Evolutionary conservation across 2,797 vertebrate species (phyloP).

Genomic region (Carduelis carduelis): DNA sequence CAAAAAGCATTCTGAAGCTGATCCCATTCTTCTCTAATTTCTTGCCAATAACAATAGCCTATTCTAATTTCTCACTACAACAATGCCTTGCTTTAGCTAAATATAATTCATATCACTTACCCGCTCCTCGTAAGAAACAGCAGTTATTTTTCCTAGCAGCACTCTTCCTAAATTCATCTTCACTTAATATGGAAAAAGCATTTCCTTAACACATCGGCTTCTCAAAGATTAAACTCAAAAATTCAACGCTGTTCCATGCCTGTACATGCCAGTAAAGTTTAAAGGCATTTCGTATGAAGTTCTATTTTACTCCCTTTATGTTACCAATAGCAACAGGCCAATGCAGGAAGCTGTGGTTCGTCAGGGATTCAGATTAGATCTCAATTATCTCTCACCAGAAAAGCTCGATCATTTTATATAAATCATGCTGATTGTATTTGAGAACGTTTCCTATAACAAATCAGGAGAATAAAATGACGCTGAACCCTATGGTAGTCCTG

Average conservation of each 20-base stretch:
- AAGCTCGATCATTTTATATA: conserved; percentile 62
- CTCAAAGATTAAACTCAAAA: conserved; percentile 35
- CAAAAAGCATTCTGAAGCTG: conserved; percentile 11
- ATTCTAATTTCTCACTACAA: conserved; percentile 48
- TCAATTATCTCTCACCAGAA: conserved; percentile 65
- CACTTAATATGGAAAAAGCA: conserved; percentile 57
- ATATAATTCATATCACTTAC: conserved; percentile 70
- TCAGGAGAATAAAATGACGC: conserved; percentile 22
- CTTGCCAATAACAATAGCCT: conserved; percentile 42
- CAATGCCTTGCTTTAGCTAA: conserved; percentile 23
- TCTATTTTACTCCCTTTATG: conserved; percentile 73
- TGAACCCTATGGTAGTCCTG: conserved; percentile 13
- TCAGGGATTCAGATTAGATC: conserved; percentile 71
- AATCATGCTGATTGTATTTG: conserved; percentile 63
- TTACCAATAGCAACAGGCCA: conserved; percentile 79
- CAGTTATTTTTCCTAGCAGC: conserved; percentile 68
- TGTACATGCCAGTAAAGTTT: conserved; percentile 83
- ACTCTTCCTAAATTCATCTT: conserved; percentile 75
- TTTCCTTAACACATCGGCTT: conserved; percentile 43
- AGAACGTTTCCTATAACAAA: conserved; percentile 62
- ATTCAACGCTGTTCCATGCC: conserved; percentile 74
- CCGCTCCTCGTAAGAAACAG: conserved; percentile 65
- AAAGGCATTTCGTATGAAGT: conserved; percentile 72
- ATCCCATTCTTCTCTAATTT: conserved; percentile 10
- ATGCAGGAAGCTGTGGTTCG: conserved; percentile 74